Evolutionary conservation across 2,113 vertebrate species (phyloP), one percentile per base, ranked within the genome.

Genomic region (Microtus montanus): DNA sequence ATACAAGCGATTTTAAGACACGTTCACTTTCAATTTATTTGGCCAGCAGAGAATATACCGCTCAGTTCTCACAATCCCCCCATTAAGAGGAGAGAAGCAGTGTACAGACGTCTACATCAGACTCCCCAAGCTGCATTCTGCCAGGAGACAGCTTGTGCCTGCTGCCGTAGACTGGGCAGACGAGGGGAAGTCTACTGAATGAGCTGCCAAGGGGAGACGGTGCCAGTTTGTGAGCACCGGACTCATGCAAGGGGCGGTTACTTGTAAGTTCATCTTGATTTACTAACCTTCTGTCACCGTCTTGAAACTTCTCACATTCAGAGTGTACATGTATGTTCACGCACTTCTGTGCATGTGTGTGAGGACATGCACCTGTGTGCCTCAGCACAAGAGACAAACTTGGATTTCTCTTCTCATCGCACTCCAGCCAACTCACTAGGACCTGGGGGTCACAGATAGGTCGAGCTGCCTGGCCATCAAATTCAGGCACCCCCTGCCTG

Each of bases 1-100:
- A 82, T 61, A 26, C 22, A 77, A 20, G 70, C 3, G 6, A 91
- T 89, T 91, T 83, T 95, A 52, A 92, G 78, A 89, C 73, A 54
- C 2, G 8, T 35, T 92, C 33, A 88, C 11, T 91, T 89, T 44
- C 63, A 73, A 28, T 82, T 30, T 61, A 90, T 63, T 83, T 83
- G 82, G 52, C 22, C 30, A 26, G 33, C 35, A 66, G 22, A 88
- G 44, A 96, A 94, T 10, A 9, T 68, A 79, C 33, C 83, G 44
- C 14, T 90, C 44, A 5, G 52, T 90, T 74, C 79, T 94, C 71
- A 91, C 92, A 91, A 47, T 17, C 41, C 12, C 12, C 41, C 28
- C 15, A 28, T 15, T 47, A 86, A 49, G 22, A 38, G 68, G 13
- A 68, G n/a, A 61, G 63, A 89, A 28, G 90, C 49, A 79, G 58